These are phyloP conservation scores for Drosophila funebris DNA, from an alignment of 1,140 invertebrate species.

Conservation along the genomic window DNA sequence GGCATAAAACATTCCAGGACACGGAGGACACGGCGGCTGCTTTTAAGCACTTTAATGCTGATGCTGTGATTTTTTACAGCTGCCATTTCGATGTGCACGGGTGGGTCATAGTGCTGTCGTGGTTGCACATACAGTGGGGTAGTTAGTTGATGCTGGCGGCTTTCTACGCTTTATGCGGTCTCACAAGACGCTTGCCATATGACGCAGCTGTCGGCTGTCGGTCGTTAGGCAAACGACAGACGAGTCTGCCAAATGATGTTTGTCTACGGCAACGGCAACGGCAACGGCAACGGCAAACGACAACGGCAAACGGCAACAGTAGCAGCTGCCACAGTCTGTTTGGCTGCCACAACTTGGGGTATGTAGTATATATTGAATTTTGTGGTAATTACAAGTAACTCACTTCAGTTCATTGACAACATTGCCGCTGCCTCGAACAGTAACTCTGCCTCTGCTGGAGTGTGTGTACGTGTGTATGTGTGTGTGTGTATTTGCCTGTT, in stretches of 20 bases:
- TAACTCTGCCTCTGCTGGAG: background rate
- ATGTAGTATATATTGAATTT: conserved; percentile 70
- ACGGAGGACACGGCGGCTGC: conserved; percentile 70
- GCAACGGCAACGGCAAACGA: conserved; percentile 37
- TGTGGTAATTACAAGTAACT: conserved; percentile 81
- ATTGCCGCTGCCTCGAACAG: background rate
- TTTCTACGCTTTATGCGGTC: conserved; percentile 31
- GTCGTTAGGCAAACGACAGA: conserved; percentile 63
- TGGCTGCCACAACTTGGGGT: conserved; percentile 42
- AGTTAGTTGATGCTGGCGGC: background rate
- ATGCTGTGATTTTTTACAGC: conserved; percentile 82
- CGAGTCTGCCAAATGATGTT: conserved; percentile 73
- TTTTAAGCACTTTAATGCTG: conserved; percentile 82
- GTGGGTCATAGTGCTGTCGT: background rate
- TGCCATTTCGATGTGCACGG: conserved; percentile 61
- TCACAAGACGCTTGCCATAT: conserved; percentile 43
- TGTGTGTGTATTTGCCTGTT: background rate
- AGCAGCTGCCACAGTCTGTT: conserved; percentile 14
- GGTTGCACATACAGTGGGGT: background rate
- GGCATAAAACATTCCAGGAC: conserved; percentile 18
- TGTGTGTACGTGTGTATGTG: background rate
- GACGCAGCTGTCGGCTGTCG: conserved; percentile 44
- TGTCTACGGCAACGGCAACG: conserved; percentile 51
- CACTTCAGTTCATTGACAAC: conserved; percentile 65
- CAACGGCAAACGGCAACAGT: conserved; percentile 27